phyloP scores from a whole-genome alignment of 1,140 invertebrate genomes.

The Hycleus phaleratus region DNA sequence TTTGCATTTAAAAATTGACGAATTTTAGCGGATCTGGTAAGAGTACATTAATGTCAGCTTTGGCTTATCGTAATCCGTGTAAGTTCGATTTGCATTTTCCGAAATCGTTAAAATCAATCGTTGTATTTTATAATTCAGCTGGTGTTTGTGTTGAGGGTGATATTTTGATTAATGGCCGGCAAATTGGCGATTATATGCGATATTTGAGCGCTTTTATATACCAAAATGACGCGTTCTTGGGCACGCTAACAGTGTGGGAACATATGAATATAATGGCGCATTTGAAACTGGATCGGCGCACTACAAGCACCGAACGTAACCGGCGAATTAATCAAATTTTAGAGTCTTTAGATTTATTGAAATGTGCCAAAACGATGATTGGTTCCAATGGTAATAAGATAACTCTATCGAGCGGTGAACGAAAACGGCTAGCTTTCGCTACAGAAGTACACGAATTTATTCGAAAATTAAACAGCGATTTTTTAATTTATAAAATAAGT shows the following conservation, averaged over 20 bases:
- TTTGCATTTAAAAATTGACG: slow-evolving; percentile 3
- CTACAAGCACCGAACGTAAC: slow-evolving; percentile 49
- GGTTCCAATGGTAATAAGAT: slow-evolving; percentile 63
- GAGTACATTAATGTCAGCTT: slow-evolving; percentile 84
- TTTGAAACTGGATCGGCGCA: slow-evolving; percentile 67
- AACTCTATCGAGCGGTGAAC: slow-evolving; percentile 89
- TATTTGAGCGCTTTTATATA: slow-evolving; percentile 87
- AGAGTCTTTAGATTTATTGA: slow-evolving; percentile 63
- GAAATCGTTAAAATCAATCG: background rate
- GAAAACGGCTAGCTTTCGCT: slow-evolving; percentile 86
- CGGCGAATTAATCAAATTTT: slow-evolving; percentile 62
- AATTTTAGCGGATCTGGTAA: slow-evolving; percentile 82
- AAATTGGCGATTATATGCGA: slow-evolving; percentile 64
- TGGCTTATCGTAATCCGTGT: slow-evolving; percentile 71
- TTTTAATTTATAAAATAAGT: slow-evolving; percentile 41
- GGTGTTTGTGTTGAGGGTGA: slow-evolving; percentile 59
- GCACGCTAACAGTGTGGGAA: slow-evolving; percentile 78
- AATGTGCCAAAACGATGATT: slow-evolving; percentile 64
- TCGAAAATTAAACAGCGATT: too few species aligned
- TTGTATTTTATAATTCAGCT: slow-evolving; percentile 16
- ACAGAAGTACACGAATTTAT: slow-evolving; percentile 61
- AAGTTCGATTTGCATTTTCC: background rate
- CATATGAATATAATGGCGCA: slow-evolving; percentile 85
- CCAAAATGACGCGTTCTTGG: slow-evolving; percentile 87
- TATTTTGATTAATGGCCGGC: slow-evolving; percentile 61